These are phyloP conservation scores for Austrofundulus limnaeus DNA, from an alignment of 2,113 vertebrate genomes.

Conservation along the genomic window DNA sequence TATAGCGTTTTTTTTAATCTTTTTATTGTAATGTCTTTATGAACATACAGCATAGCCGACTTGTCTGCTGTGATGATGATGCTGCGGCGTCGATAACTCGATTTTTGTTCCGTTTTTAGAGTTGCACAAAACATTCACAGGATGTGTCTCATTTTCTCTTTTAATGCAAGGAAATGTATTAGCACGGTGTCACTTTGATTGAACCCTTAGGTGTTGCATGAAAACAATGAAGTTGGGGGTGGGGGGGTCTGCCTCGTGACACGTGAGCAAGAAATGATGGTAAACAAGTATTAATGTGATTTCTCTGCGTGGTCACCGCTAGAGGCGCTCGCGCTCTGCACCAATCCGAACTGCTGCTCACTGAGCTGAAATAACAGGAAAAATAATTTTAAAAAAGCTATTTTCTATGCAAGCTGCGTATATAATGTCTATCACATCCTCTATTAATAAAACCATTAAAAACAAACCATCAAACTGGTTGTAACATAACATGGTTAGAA, in stretches of 20 bases:
- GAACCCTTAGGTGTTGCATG: background rate
- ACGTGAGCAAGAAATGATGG: conserved; percentile 63
- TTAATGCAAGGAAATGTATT: background rate
- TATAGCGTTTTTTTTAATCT: background rate
- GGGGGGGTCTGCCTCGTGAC: background rate
- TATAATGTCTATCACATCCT: background rate
- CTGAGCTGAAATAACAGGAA: too few species aligned
- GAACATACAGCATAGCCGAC: too few species aligned
- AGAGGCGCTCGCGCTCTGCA: conserved; percentile 70
- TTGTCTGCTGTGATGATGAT: background rate
- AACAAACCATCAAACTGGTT: too few species aligned
- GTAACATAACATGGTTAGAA: too few species aligned
- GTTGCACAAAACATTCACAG: background rate
- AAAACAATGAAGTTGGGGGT: background rate
- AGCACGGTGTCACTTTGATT: background rate
- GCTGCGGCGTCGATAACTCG: background rate
- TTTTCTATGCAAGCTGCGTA: background rate
- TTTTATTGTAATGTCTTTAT: background rate
- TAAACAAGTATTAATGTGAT: conserved; percentile 69
- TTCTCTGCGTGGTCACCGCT: conserved; percentile 19
- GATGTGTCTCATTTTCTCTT: too few species aligned
- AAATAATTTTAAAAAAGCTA: too few species aligned
- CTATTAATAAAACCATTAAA: background rate
- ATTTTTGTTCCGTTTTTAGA: background rate
- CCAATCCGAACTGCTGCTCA: conserved; percentile 37